Evolutionary conservation across 1,140 invertebrate species (phyloP).

Genomic region (Asobara japonica): DNA sequence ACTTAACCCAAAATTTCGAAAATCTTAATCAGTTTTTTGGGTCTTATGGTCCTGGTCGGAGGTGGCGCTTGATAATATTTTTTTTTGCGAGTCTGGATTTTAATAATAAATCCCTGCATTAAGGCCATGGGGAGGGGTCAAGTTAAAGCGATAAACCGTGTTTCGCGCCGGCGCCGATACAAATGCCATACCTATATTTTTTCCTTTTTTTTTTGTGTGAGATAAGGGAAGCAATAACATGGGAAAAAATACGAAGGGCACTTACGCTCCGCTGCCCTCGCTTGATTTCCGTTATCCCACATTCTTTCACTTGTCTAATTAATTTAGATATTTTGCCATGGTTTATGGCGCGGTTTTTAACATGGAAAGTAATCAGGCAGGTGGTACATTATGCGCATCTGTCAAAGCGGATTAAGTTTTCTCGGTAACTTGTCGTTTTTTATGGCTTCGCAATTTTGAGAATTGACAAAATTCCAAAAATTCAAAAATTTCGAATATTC

Average conservation of each 20-base stretch:
- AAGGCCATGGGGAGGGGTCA: not conserved
- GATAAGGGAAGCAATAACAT: not conserved
- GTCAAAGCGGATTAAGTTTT: too few species aligned
- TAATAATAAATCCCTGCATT: conserved; percentile 2
- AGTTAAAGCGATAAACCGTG: conserved; percentile 12
- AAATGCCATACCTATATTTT: not conserved
- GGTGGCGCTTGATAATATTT: too few species aligned
- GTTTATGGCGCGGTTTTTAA: not conserved
- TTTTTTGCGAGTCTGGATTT: not conserved
- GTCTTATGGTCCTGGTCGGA: too few species aligned
- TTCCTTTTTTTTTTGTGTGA: not conserved
- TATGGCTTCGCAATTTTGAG: too few species aligned
- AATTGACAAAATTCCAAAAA: too few species aligned
- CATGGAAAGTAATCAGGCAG: not conserved
- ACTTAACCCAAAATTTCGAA: too few species aligned
- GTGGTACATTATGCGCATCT: conserved; percentile 1
- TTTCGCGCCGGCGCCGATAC: not conserved
- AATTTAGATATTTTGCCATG: not conserved
- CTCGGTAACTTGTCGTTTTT: too few species aligned
- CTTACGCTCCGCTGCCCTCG: not conserved
- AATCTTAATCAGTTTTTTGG: too few species aligned
- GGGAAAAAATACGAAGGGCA: not conserved
- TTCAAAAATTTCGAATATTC: too few species aligned
- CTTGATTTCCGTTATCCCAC: not conserved
- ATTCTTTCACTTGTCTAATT: not conserved